phyloP scores from a whole-genome alignment of 1,140 invertebrate genomes.

The Hydropsyche tenuis region DNA sequence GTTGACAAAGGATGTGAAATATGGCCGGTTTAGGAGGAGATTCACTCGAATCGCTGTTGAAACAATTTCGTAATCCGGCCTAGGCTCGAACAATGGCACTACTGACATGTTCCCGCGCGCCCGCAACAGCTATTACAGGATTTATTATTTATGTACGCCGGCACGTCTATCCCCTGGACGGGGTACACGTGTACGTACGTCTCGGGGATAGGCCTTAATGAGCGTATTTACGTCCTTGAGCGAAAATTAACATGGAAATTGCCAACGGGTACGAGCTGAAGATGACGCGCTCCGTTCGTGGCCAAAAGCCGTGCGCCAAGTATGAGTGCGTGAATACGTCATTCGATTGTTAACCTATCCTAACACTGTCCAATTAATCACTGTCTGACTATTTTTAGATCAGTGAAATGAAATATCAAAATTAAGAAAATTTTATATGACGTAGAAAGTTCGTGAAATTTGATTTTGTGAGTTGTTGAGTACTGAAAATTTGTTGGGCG shows the following conservation, averaged over 20 bases:
- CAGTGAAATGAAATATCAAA: no score
- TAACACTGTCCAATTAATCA: no score
- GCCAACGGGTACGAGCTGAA: background rate
- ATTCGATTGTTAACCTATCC: no score
- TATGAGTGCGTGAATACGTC: background rate
- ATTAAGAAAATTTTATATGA: no score
- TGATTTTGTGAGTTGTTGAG: no score
- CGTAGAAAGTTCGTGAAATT: no score
- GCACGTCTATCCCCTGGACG: background rate
- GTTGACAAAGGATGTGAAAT: constrained; percentile 33
- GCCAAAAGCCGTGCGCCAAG: no score
- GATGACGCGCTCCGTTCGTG: background rate
- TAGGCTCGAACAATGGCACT: constrained; percentile 29
- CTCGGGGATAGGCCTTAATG: constrained; percentile 22
- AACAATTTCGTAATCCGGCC: constrained; percentile 30
- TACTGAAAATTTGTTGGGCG: no score
- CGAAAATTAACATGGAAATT: constrained; percentile 36
- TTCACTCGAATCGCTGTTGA: constrained; percentile 32
- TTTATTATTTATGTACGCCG: constrained; percentile 22
- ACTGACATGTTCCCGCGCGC: constrained; percentile 26
- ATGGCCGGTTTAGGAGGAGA: constrained; percentile 26
- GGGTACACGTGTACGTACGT: background rate
- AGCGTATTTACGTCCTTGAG: constrained; percentile 18
- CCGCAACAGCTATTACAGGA: constrained; percentile 30
- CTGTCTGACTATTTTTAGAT: no score